Conservation (phyloP, 2,797 vertebrate genomes). For the Xyrichtys novacula region DNA sequence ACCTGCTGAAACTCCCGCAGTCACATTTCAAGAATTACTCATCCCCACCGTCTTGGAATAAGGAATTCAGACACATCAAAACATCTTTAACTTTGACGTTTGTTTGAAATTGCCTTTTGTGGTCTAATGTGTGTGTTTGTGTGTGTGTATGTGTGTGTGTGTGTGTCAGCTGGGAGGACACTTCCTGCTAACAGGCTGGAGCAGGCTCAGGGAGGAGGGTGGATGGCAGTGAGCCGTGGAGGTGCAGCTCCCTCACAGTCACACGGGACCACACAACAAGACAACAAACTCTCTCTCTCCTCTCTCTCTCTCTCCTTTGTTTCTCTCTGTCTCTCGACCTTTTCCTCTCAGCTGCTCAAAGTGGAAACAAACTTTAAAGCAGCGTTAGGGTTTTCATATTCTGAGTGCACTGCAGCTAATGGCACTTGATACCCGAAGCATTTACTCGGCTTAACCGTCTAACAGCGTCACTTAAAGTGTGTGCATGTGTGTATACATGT, state of each 20-base stretch:
- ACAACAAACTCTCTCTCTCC: slow-evolving; percentile 69
- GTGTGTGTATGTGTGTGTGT: slow-evolving; percentile 22
- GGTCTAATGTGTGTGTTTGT: slow-evolving; percentile 4
- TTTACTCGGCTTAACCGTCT: slow-evolving; percentile 71
- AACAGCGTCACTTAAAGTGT: slow-evolving; percentile 55
- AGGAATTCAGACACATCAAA: slow-evolving; percentile 10
- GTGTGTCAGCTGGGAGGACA: slow-evolving; percentile 68
- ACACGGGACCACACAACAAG: slow-evolving; percentile 90
- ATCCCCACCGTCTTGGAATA: slow-evolving; percentile 6
- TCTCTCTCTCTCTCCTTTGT: slow-evolving; percentile 2
- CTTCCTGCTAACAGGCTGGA: slow-evolving; percentile 81
- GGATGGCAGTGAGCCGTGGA: slow-evolving; percentile 85
- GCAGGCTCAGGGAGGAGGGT: slow-evolving; percentile 69
- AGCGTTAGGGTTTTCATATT: slow-evolving; percentile 68
- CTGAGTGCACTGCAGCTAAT: slow-evolving; percentile 66
- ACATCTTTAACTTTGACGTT: slow-evolving; percentile 29
- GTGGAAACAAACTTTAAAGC: slow-evolving; percentile 59
- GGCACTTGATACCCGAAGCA: slow-evolving; percentile 62
- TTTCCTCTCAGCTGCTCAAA: slow-evolving; percentile 50
- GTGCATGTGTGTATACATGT: slow-evolving; percentile 26
- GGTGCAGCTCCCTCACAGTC: slow-evolving; percentile 83
- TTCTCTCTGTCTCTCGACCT: slow-evolving; percentile 26
- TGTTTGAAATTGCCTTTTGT: slow-evolving; percentile 51
- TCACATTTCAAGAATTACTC: slow-evolving; percentile 19
- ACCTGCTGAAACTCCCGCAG: slow-evolving; percentile 44